A percentile compares a stretch with the other conserved stretches of the same genome.
These are phyloP conservation scores for Eriocheir sinensis DNA, from an alignment of 1,140 invertebrate species.

Conservation along the genomic window DNA sequence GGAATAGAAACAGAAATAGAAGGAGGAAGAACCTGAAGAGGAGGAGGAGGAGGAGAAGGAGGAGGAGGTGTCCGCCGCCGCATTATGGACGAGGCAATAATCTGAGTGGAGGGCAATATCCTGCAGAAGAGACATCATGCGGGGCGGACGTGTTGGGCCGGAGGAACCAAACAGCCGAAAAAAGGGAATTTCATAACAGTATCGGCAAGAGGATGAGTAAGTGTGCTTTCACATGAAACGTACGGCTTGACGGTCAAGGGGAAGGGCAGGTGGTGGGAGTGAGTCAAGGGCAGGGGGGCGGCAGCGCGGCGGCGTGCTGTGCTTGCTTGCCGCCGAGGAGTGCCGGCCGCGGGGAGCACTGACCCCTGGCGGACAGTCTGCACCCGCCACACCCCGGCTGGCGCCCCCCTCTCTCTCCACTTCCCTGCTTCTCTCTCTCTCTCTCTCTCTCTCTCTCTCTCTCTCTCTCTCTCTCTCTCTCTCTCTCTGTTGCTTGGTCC, in stretches of 20 bases:
- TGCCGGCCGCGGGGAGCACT: background rate
- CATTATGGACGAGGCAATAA: constrained; percentile 24
- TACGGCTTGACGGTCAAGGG: constrained; percentile 11
- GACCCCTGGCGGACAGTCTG: background rate
- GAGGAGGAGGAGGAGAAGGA: background rate
- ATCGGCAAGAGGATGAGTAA: background rate
- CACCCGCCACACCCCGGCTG: background rate
- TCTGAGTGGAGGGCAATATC: background rate
- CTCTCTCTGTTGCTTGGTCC: background rate
- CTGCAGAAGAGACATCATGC: constrained; percentile 14
- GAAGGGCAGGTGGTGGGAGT: constrained; percentile 11
- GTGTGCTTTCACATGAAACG: background rate
- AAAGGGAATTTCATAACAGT: constrained; percentile 9
- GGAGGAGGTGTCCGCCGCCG: background rate
- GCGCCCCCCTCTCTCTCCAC: background rate
- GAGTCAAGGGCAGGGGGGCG: constrained; percentile 10
- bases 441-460: background rate
- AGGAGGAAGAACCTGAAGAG: background rate
- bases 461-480: background rate
- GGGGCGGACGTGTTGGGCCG: background rate
- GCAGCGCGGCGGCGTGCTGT: background rate
- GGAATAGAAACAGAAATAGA: background rate
- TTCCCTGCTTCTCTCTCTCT: background rate
- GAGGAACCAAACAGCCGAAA: background rate
- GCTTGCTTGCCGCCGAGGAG: background rate